Base-by-base conservation (phyloP, 1,140 invertebrate genomes). In the Zaprionus gabonicus region DNA sequence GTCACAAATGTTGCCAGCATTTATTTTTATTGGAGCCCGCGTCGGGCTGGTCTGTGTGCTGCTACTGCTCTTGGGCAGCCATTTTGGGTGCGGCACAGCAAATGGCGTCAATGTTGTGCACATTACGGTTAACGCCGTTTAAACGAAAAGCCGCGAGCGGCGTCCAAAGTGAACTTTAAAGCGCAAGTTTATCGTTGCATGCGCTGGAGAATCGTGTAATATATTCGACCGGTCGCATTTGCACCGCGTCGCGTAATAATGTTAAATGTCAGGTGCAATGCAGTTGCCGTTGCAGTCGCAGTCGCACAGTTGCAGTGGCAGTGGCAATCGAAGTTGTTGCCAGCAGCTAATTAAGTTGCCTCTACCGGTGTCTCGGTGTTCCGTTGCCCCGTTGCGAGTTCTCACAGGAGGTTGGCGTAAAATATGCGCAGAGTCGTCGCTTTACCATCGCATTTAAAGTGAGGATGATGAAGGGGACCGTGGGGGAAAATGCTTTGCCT, bases 181-280 rank as follows among this genome's bases (percentile, higher is more conserved):
- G 81, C 55, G 71, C 70, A 38, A 67, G 67, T 72, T 76, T 76
- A 76, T 76, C 38, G 70, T 38, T 56, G 60, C 68, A 72, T 69
- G 77, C 76, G 87, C 76, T 28, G 31, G 60, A 12, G 56, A 38
- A 44, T 38, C 15, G 69, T 46, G 41, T 67, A 72, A 72, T 76
- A 71, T 59, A 76, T 76, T 51, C 55, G 68, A 65, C 67, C 70
- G 65, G 65, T 69, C 51, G 71, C 65, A 68, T 65, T 69, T 58
- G 69, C 72, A 82, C 69, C 9, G 63, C 56, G 83, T 78, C 77
- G 83, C 78, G 84, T 78, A 87, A 87, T 87, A 88, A 88, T 87
- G 81, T 87, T 88, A 88, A 87, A 87, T 87, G 81, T 88, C 84
- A 88, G 83, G 83, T 88, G 81, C 83, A 87, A 65, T 87, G 83